phyloP scores from a whole-genome alignment of 2,113 vertebrate genomes.

The Apodemus speciosus region DNA sequence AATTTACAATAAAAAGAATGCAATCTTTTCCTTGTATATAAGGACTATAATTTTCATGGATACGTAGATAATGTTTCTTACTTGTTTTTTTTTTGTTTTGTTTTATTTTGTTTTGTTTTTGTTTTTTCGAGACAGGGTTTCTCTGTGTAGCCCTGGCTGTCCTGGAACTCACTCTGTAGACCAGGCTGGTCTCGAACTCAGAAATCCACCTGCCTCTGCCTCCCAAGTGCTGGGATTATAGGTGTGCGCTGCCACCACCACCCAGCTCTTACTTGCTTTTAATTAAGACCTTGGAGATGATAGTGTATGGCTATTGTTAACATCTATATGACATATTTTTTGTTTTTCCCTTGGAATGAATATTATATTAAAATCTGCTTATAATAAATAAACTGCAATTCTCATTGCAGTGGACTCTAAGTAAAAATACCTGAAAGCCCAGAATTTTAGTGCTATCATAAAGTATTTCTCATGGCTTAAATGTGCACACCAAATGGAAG shows the following conservation, averaged over 20 bases:
- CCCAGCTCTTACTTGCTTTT: not conserved
- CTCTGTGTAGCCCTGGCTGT: too few species aligned
- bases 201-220: too few species aligned
- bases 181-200: too few species aligned
- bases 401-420: not conserved
- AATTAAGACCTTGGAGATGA: slow-evolving; percentile 3
- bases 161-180: too few species aligned
- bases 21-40: slow-evolving; percentile 3
- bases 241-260: too few species aligned
- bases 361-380: slow-evolving; percentile 25
- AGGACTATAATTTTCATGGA: slow-evolving; percentile 53
- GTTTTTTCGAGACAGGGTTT: too few species aligned
- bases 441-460: slow-evolving; percentile 50
- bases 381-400: slow-evolving; percentile 35
- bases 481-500: slow-evolving; percentile 56
- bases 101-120: too few species aligned
- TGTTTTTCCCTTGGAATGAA: slow-evolving; percentile 41
- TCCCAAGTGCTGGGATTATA: too few species aligned
- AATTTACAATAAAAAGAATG: slow-evolving; percentile 42
- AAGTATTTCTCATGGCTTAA: slow-evolving; percentile 40
- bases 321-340: not conserved
- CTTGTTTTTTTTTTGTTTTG: too few species aligned
- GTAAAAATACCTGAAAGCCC: not conserved
- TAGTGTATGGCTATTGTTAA: slow-evolving; percentile 5
- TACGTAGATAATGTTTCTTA: slow-evolving; percentile 31